Evolutionary conservation across 2,888 invertebrate genomes (phyloP).

Genomic region (Eupithecia centaureata): DNA sequence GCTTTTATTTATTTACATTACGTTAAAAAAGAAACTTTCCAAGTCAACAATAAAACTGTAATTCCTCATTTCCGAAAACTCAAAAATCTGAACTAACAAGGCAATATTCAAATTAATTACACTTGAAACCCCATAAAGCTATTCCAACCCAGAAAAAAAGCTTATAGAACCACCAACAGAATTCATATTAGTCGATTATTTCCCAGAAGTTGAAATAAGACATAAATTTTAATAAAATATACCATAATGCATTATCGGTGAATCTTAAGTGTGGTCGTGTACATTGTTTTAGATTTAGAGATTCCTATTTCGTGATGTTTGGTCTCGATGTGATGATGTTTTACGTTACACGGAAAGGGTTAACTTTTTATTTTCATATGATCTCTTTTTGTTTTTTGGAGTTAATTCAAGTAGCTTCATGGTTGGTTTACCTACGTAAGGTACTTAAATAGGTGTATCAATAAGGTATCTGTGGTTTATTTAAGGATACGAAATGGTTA

Average conservation of each 20-base stretch:
- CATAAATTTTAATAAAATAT: constrained; percentile 82
- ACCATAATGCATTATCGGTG: constrained; percentile 68
- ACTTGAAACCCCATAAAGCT: constrained; percentile 35
- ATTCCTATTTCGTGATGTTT: constrained; percentile 49
- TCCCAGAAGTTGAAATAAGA: constrained; percentile 79
- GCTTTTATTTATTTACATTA: too few species aligned
- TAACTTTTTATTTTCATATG: not conserved
- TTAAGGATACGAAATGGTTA: too few species aligned
- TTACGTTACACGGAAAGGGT: constrained; percentile 32
- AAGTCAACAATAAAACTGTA: not conserved
- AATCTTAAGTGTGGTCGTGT: constrained; percentile 68
- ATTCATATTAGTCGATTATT: constrained; percentile 83
- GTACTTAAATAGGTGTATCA: too few species aligned
- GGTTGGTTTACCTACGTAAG: not conserved
- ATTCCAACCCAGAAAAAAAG: constrained; percentile 45
- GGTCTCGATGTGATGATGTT: constrained; percentile 37
- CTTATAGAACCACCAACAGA: constrained; percentile 71
- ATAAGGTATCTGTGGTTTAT: too few species aligned
- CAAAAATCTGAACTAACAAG: constrained; percentile 4
- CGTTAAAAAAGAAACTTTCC: too few species aligned
- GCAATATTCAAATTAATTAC: constrained; percentile 28
- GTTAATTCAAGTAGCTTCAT: not conserved
- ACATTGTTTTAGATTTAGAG: constrained; percentile 42
- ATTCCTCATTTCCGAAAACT: not conserved
- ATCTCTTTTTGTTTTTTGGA: not conserved